These are phyloP conservation scores for Phataginus tetradactyla DNA, from an alignment of 2,797 vertebrate species.

Conservation along the genomic window DNA sequence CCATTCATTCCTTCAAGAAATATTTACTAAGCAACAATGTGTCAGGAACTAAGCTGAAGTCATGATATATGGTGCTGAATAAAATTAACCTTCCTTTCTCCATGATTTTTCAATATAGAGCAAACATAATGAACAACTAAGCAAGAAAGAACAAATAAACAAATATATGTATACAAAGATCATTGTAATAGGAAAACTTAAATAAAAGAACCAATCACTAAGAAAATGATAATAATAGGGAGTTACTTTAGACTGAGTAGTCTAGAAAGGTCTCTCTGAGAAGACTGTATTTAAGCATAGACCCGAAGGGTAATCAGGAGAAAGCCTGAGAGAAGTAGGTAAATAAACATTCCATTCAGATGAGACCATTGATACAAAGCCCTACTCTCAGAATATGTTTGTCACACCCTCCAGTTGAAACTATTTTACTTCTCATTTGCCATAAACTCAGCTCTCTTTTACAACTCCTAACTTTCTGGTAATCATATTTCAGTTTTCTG, in stretches of 20 bases:
- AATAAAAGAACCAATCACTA: neutral
- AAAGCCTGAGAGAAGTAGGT: neutral
- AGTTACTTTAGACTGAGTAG: neutral
- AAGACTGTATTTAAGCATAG: neutral
- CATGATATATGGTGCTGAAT: neutral
- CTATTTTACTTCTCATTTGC: neutral
- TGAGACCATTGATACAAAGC: neutral
- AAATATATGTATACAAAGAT: neutral
- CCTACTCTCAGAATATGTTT: neutral
- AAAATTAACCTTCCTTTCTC: neutral
- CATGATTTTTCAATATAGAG: neutral
- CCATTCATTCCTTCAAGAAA: neutral
- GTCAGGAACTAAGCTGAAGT: neutral
- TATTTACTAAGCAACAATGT: neutral
- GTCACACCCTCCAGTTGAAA: neutral
- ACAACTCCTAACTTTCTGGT: neutral
- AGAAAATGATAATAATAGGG: neutral
- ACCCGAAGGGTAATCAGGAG: neutral
- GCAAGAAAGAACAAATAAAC: neutral
- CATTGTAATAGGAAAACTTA: neutral
- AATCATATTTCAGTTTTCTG: neutral
- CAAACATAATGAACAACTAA: neutral
- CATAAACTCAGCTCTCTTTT: neutral
- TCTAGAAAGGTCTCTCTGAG: neutral
- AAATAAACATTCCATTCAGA: neutral